Conservation (phyloP, 2,797 vertebrate species). For the Macrochelys suwanniensis region DNA sequence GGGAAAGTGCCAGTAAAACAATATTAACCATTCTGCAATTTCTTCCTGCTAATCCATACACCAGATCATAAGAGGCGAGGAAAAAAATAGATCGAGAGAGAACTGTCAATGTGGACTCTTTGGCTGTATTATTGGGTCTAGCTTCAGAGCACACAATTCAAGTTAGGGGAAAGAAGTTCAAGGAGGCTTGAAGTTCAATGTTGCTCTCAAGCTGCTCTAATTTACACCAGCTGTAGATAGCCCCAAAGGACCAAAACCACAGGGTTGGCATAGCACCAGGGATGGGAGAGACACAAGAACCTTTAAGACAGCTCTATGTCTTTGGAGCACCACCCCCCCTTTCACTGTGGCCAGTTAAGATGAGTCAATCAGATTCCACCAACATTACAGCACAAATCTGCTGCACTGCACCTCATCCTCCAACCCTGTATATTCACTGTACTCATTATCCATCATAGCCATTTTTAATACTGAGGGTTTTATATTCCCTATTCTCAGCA, state of each 20-base stretch:
- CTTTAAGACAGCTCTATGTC: not conserved
- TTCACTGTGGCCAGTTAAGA: not conserved
- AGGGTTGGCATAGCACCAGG: not conserved
- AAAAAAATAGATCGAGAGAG: not conserved
- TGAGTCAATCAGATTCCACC: not conserved
- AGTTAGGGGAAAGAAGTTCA: not conserved
- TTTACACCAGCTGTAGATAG: not conserved
- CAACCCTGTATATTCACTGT: not conserved
- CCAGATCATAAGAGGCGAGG: not conserved
- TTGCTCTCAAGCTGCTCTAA: not conserved
- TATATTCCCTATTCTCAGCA: not conserved
- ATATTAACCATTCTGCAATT: not conserved
- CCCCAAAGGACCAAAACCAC: not conserved
- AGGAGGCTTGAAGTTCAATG: not conserved
- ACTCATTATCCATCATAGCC: not conserved
- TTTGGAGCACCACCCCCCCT: not conserved
- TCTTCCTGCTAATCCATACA: not conserved
- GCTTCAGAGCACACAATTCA: not conserved
- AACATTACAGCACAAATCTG: not conserved
- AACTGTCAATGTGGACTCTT: not conserved
- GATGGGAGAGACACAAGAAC: not conserved
- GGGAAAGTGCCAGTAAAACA: not conserved
- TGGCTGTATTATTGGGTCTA: not conserved
- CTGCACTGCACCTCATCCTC: not conserved
- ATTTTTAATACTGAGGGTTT: not conserved